phyloP scores from a whole-genome alignment of 2,797 vertebrate genomes.

The Epinephelus awoara region DNA sequence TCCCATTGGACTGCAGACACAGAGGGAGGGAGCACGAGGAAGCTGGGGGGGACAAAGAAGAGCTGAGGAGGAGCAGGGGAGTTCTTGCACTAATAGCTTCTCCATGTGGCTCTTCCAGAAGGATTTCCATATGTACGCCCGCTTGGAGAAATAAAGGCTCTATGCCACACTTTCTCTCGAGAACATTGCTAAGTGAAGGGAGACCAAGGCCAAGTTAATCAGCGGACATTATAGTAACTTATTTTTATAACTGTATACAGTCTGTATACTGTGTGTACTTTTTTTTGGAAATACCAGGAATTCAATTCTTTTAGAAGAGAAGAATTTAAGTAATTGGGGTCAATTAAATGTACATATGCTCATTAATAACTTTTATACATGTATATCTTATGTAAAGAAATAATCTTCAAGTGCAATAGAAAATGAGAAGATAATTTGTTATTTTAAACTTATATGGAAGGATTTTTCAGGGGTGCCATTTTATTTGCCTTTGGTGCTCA shows the following conservation, averaged over 20 bases:
- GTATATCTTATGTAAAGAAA: constrained; percentile 87
- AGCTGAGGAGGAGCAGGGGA: constrained; percentile 71
- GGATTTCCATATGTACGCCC: constrained; percentile 68
- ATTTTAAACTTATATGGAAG: constrained; percentile 79
- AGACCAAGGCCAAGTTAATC: constrained; percentile 75
- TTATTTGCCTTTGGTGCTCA: constrained; percentile 73
- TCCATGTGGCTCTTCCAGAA: constrained; percentile 69
- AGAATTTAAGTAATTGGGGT: constrained; percentile 78
- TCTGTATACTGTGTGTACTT: constrained; percentile 80
- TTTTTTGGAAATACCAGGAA: constrained; percentile 75
- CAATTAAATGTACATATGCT: constrained; percentile 83
- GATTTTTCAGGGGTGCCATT: constrained; percentile 80
- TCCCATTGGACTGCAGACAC: constrained; percentile 83
- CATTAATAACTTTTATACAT: constrained; percentile 84
- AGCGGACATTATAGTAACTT: constrained; percentile 84
- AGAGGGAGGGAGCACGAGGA: constrained; percentile 69
- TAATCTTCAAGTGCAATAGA: constrained; percentile 90
- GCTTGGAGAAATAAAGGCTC: constrained; percentile 72
- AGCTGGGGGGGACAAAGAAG: constrained; percentile 51
- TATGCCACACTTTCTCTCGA: constrained; percentile 75
- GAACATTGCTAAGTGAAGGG: constrained; percentile 80
- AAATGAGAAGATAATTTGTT: constrained; percentile 84
- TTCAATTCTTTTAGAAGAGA: constrained; percentile 76
- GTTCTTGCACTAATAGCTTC: constrained; percentile 85
- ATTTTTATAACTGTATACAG: constrained; percentile 85